Evolutionary conservation across 2,797 vertebrate genomes (phyloP), one percentile per base, ranked within the genome.

Genomic region (Streptopelia turtur): DNA sequence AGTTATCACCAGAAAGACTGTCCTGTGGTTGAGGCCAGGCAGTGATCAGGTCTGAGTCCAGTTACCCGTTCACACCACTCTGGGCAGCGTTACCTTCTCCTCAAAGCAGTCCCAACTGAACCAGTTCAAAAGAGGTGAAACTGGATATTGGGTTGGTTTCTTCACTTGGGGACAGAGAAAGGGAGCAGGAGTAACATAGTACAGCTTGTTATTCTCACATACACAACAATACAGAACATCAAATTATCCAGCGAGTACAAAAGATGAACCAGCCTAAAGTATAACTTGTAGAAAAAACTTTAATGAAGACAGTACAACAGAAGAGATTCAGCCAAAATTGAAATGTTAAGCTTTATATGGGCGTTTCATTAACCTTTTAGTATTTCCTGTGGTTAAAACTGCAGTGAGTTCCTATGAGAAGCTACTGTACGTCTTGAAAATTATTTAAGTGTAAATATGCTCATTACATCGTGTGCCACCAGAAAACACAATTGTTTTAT

Each of bases 181-280:
- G 1, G 10, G 27, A 60, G 10, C 7, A 39, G 50, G 10, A 31
- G 30, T 65, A 85, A 24, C 14, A 23, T 10, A 75, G 41, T 10
- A 43, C 1, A 68, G 55, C 23, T 85, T 3, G 0, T 22, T 49
- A 28, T 33, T 86, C n/a, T 57, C 20, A 25, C 31, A 24, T 17
- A 33, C 6, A 0, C 21, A n/a, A 10, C 22, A 45, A 17, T 0
- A 39, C 3, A 59, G 43, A 79, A 31, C 23, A 69, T 17, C 27
- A 25, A 59, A 50, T 24, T 8, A 70, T 17, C 15, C 39, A 56
- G 45, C 77, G 39, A n/a, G 15, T 11, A 31, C 30, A 59, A 16
- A 33, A 49, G 7, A 27, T 43, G 43, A 93, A 88, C 14, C 5
- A 2, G 31, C 45, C 50, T 70, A 31, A 80, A 89, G 52, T 10